Percentiles rank a stretch among this genome's conserved stretches.
These are phyloP conservation scores for Hartigia nigra DNA, from an alignment of 2,888 invertebrate species.

Conservation along the genomic window DNA sequence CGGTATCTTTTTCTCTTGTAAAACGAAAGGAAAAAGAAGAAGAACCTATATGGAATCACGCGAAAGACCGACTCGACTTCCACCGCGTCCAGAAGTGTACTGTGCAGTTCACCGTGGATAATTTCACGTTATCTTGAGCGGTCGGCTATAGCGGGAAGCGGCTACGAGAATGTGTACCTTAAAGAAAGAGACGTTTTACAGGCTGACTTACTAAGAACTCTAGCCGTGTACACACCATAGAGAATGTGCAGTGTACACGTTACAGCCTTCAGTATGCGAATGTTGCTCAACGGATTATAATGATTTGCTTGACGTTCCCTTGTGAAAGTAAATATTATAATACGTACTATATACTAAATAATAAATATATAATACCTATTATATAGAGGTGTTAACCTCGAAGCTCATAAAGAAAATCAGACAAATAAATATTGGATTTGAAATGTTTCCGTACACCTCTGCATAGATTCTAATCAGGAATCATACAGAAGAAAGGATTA, in stretches of 20 bases:
- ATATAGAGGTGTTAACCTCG: background rate
- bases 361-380: background rate
- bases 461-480: background rate
- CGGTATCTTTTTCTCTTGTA: conserved; percentile 1
- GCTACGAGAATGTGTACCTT: conserved; percentile 22
- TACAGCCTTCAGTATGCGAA: background rate
- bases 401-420: background rate
- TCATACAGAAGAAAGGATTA: background rate
- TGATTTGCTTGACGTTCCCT: background rate
- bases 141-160: conserved; percentile 26
- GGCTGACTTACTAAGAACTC: background rate
- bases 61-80: background rate
- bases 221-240: background rate
- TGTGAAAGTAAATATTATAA: background rate
- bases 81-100: conserved; percentile 36
- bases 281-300: conserved; percentile 1
- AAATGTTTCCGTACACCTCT: background rate
- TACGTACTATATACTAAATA: background rate
- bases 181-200: background rate
- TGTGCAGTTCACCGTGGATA: conserved; percentile 30
- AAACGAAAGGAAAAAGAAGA: background rate
- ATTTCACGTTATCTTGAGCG: conserved; percentile 38
- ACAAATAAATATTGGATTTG: background rate
- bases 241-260: conserved; percentile 2
- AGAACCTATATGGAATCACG: background rate